Evolutionary conservation across 92 coral and sea anemone genomes (phyloP).

Genomic region (Phenganax subtilis): DNA sequence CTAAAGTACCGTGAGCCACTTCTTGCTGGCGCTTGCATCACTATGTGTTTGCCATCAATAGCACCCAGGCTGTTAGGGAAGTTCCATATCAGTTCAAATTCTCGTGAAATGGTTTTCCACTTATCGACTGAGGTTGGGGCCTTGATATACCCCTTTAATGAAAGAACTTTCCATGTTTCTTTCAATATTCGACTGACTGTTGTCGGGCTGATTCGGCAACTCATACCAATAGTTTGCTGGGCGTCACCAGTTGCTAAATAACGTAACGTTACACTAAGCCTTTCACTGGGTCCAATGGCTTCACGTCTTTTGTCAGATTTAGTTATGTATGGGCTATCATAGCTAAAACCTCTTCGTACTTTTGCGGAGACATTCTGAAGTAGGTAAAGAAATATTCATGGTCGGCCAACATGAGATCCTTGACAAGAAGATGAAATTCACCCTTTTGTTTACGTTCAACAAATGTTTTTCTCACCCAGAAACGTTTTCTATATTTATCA

Average conservation of each 20-base stretch:
- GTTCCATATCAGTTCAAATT: constrained; percentile 22
- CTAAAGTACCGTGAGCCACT: constrained; percentile 15
- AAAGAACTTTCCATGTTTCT: constrained; percentile 21
- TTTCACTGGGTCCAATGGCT: constrained; percentile 7
- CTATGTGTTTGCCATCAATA: constrained; percentile 17
- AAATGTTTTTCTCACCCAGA: constrained; percentile 21
- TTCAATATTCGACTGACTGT: constrained; percentile 5
- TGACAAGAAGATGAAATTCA: constrained; percentile 19
- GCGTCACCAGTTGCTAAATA: constrained; percentile 31
- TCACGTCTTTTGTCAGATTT: constrained; percentile 7
- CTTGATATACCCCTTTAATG: constrained; percentile 4
- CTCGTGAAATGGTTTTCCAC: constrained; percentile 20
- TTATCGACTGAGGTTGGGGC: constrained; percentile 1
- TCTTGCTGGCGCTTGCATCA: constrained; percentile 28
- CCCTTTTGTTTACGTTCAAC: constrained; percentile 17
- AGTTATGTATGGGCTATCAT: constrained; percentile 2
- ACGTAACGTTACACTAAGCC: constrained; percentile 19
- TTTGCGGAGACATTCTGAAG: neutral
- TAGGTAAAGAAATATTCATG: neutral
- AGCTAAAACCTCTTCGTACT: neutral
- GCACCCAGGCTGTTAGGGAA: constrained; percentile 12
- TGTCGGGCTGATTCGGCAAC: constrained; percentile 29
- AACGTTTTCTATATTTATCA: constrained; percentile 10
- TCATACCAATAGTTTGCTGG: constrained; percentile 10
- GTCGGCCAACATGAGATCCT: constrained; percentile 23